These are phyloP conservation scores for Macrosoma leucophasiata DNA, from an alignment of 2,888 invertebrate species.

Conservation along the genomic window DNA sequence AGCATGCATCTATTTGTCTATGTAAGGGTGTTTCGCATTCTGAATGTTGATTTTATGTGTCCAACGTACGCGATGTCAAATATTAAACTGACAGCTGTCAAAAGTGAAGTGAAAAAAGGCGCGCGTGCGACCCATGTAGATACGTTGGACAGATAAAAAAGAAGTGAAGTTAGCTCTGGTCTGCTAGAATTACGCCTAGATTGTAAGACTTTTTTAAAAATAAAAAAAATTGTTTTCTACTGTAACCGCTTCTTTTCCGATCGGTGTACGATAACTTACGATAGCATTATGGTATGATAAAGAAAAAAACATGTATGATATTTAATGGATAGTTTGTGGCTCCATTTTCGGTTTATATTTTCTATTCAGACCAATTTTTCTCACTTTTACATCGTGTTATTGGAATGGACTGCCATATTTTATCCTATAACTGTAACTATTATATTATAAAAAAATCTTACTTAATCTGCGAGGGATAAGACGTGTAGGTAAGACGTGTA, in stretches of 20 bases:
- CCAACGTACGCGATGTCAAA: too few species aligned
- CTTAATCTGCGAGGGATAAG: too few species aligned
- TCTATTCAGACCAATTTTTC: constrained; percentile 70
- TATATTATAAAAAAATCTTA: constrained; percentile 33
- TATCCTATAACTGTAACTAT: constrained; percentile 48
- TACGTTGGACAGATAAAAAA: constrained; percentile 43
- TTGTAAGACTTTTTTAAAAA: constrained; percentile 59
- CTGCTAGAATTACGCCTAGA: constrained; percentile 62
- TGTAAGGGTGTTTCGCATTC: constrained; percentile 42
- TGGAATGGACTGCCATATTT: constrained; percentile 70
- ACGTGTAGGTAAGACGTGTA: too few species aligned
- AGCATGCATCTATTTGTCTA: constrained; percentile 52
- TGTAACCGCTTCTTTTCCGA: constrained; percentile 66
- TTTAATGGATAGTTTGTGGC: constrained; percentile 49
- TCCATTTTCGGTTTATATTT: constrained; percentile 46
- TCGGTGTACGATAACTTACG: constrained; percentile 52
- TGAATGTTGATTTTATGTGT: constrained; percentile 41
- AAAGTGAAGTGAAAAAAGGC: constrained; percentile 26
- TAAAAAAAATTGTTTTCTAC: constrained; percentile 64
- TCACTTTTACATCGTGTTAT: constrained; percentile 62
- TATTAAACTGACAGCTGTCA: constrained; percentile 33
- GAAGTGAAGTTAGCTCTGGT: constrained; percentile 51
- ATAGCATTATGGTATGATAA: constrained; percentile 33
- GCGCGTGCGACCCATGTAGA: neutral
- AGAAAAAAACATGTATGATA: constrained; percentile 49